These are phyloP conservation scores for Furcifer pardalis DNA, from an alignment of 2,797 vertebrate species.

Conservation along the genomic window DNA sequence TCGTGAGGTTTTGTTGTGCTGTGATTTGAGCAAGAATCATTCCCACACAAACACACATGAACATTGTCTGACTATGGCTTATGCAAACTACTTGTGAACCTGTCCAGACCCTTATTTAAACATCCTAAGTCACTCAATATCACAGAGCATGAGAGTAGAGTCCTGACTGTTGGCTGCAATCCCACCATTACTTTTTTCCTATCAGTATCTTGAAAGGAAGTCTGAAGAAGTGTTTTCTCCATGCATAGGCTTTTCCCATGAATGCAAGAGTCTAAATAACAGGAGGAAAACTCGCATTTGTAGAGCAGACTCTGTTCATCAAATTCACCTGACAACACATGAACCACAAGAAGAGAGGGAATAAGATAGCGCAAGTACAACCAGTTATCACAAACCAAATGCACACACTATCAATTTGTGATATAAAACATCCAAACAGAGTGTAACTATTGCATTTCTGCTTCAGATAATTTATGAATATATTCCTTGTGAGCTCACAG, in stretches of 20 bases:
- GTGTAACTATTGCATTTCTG: not conserved
- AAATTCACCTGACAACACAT: not conserved
- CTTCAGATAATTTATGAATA: not conserved
- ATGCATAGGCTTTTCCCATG: not conserved
- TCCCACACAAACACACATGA: not conserved
- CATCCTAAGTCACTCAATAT: not conserved
- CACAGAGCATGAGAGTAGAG: not conserved
- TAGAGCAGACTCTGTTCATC: not conserved
- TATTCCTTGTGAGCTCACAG: not conserved
- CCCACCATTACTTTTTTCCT: not conserved
- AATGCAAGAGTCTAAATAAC: not conserved
- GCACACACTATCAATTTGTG: not conserved
- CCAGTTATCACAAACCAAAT: not conserved
- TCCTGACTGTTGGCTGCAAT: not conserved
- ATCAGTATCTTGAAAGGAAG: not conserved
- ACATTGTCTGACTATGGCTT: not conserved
- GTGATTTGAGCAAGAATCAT: not conserved
- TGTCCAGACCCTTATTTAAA: not conserved
- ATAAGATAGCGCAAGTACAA: not conserved
- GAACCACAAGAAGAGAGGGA: not conserved
- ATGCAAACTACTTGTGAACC: not conserved
- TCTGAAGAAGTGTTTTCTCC: not conserved
- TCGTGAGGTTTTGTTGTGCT: not conserved
- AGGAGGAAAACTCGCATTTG: not conserved
- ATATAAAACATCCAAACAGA: not conserved